Evolutionary conservation across 2,113 vertebrate species (phyloP).

Genomic region (Girardinichthys multiradiatus): DNA sequence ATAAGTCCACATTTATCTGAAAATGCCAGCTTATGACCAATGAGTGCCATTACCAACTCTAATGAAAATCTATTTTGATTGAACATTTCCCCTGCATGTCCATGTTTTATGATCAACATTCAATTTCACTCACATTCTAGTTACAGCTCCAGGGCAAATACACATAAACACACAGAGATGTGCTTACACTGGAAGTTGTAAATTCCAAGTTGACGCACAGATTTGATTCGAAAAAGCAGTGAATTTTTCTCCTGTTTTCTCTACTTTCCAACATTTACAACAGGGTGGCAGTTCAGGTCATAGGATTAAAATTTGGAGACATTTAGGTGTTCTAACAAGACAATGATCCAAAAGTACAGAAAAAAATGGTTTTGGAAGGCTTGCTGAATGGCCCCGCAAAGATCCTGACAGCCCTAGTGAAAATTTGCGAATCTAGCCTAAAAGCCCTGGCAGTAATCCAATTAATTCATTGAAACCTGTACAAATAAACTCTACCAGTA

Average conservation of each 20-base stretch:
- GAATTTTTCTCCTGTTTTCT: no score
- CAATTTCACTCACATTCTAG: not conserved
- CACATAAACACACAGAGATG: constrained; percentile 14
- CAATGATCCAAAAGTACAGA: not conserved
- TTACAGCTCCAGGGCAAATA: constrained; percentile 1
- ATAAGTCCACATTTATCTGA: not conserved
- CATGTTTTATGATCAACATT: not conserved
- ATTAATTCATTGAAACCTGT: not conserved
- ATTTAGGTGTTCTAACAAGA: not conserved
- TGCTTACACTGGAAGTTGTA: constrained; percentile 26
- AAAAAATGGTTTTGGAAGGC: not conserved
- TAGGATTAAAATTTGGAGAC: not conserved
- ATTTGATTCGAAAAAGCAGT: no score
- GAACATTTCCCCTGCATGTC: not conserved
- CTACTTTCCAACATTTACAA: not conserved
- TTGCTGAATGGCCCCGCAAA: not conserved
- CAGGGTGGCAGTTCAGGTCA: not conserved
- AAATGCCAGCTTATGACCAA: not conserved
- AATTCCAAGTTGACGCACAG: constrained; percentile 1
- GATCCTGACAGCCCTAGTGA: not conserved
- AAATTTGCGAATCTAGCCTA: not conserved
- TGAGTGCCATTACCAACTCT: not conserved
- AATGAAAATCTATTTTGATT: not conserved
- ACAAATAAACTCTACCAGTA: no score
- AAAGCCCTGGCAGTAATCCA: not conserved